Conservation (phyloP, 2,888 invertebrate genomes). For the Craniophora ligustri region DNA sequence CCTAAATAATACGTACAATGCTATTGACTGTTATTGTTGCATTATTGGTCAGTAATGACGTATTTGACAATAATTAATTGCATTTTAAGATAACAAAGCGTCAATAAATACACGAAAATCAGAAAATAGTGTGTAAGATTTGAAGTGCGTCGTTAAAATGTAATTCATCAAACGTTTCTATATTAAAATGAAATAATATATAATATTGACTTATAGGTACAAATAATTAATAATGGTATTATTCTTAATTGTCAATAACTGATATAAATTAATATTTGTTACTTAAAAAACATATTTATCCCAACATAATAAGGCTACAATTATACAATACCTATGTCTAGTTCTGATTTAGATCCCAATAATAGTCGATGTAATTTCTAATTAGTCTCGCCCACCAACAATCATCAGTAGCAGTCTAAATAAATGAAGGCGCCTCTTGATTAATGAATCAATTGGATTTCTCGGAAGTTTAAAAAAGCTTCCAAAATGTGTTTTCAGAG, state of each 20-base stretch:
- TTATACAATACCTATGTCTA: neutral
- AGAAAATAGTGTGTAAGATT: neutral
- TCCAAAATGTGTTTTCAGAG: slow-evolving; percentile 54
- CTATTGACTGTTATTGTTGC: slow-evolving; percentile 43
- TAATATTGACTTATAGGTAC: too few species aligned
- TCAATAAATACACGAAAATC: neutral
- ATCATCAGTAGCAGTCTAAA: slow-evolving; percentile 26
- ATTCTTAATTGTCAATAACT: neutral
- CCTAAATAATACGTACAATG: slow-evolving; percentile 38
- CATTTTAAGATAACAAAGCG: slow-evolving; percentile 29
- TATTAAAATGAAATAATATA: too few species aligned
- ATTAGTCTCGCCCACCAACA: too few species aligned
- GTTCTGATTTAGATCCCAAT: neutral
- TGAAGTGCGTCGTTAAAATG: neutral
- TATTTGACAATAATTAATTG: slow-evolving; percentile 48
- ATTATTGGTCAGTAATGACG: slow-evolving; percentile 46
- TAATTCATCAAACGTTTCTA: too few species aligned
- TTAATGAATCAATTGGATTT: slow-evolving; percentile 59
- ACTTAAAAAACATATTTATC: too few species aligned
- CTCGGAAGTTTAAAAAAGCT: slow-evolving; percentile 46
- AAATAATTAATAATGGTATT: neutral
- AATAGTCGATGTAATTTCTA: slow-evolving; percentile 23
- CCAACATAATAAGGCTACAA: neutral
- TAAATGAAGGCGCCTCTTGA: slow-evolving; percentile 38
- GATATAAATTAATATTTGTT: neutral